Evolutionary conservation across 2,113 vertebrate species (phyloP), one percentile per base, ranked within the genome.

Genomic region (Odobenus rosmarus): DNA sequence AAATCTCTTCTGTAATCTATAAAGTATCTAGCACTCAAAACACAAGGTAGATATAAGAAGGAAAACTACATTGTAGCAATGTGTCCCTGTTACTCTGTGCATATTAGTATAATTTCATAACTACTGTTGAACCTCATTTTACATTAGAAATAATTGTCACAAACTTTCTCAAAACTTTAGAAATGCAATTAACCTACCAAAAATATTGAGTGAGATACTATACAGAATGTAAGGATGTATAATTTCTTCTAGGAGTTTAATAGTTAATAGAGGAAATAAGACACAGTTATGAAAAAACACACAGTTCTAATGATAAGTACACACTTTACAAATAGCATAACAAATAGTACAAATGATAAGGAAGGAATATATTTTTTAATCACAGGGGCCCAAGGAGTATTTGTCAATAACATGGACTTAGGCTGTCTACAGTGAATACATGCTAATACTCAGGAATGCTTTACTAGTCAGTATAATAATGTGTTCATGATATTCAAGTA

Each of bases 71-170:
- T 14, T 11, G 0, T 91, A 86, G 46, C 67, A 96, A 13, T 69
- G 10, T 81, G 39, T 83, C 10, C 59, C 42, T 80, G 7, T 57
- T 59, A 90, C 59, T 67, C 59, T 2, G 14, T 46, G 33, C n/a
- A 72, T 89, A 53, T 61, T 82, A 67, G 4, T 76, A 76, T 51
- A n/a, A 89, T 87, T 97, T 53, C 26, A 57, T 10, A 46, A 36
- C 11, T 91, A 39, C 77, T 57, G 4, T n/a, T 67, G 62, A 69
- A 84, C 5, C 39, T 84, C 36, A 69, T 90, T 96, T 93, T 74
- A 51, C 51, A n/a, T 36, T 77, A 81, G 76, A 96, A 97, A 81
- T n/a, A 64, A 87, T 84, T 85, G n/a, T 62, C 19, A 62, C 77
- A 77, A 46, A 39, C 28, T 88, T 77, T 39, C 69, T 77, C 57